Evolutionary conservation across 2,888 invertebrate species (phyloP).

Genomic region (Melieria picta): DNA sequence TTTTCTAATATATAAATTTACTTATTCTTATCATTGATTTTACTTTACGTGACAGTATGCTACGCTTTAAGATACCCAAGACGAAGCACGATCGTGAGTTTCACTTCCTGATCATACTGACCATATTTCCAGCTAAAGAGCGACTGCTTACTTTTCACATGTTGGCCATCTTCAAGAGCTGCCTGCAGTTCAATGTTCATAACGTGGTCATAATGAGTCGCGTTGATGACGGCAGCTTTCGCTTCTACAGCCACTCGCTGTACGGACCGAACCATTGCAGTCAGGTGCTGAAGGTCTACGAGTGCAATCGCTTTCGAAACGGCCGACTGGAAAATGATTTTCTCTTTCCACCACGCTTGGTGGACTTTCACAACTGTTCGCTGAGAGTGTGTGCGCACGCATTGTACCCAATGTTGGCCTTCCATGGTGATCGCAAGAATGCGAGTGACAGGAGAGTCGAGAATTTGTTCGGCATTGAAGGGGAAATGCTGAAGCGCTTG

Average conservation of each 20-base stretch:
- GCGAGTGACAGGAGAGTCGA: conserved; percentile 35
- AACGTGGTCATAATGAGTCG: conserved; percentile 53
- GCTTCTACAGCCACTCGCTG: conserved; percentile 43
- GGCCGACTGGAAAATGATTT: conserved; percentile 34
- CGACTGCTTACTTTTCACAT: conserved; percentile 28
- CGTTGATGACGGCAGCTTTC: conserved; percentile 18
- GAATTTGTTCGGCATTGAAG: conserved; percentile 56
- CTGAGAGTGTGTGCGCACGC: conserved; percentile 50
- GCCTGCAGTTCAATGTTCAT: conserved; percentile 46
- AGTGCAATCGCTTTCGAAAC: conserved; percentile 46
- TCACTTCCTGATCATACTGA: conserved; percentile 52
- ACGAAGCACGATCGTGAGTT: conserved; percentile 49
- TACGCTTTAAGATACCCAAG: conserved; percentile 44
- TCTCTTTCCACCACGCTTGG: conserved; percentile 48
- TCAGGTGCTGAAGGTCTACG: conserved; percentile 34
- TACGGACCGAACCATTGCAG: conserved; percentile 37
- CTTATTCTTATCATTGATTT: neutral
- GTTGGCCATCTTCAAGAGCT: conserved; percentile 46
- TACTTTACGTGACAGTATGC: conserved; percentile 35
- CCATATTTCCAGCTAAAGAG: conserved; percentile 22
- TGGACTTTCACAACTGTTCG: conserved; percentile 49
- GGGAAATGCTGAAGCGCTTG: conserved; percentile 50
- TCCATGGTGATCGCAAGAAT: conserved; percentile 48
- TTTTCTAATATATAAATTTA: neutral
- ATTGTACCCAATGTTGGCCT: conserved; percentile 49